A percentile compares a stretch with the other conserved stretches of the same genome.
Evolutionary conservation across 1,140 invertebrate species (phyloP).

Genomic region (Glossosoma conforme): DNA sequence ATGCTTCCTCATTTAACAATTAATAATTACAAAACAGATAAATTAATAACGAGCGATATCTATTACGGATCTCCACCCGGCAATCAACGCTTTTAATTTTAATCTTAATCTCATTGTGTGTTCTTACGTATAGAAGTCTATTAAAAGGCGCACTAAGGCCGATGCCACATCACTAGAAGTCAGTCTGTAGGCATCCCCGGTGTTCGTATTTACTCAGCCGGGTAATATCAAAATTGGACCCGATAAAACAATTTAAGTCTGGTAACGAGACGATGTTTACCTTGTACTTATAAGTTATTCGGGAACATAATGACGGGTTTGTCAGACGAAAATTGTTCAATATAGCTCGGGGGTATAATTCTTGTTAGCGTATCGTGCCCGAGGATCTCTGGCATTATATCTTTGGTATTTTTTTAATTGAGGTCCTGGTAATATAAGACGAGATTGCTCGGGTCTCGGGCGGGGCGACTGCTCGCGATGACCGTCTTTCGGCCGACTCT

Average conservation of each 20-base stretch:
- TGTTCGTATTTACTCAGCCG: constrained; percentile 14
- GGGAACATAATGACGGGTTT: constrained; percentile 26
- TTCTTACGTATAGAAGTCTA: no score
- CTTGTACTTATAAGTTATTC: constrained; percentile 27
- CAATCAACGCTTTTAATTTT: no score
- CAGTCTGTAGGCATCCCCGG: no score
- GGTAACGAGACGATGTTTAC: constrained; percentile 27
- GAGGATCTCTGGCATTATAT: constrained; percentile 16
- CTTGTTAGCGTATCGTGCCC: constrained; percentile 24
- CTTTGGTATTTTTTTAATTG: constrained; percentile 26
- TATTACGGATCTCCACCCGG: no score
- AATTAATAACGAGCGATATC: no score
- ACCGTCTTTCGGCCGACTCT: no score
- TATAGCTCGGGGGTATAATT: constrained; percentile 21
- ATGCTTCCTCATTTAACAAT: no score
- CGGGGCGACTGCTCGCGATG: no score
- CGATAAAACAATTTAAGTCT: constrained; percentile 27
- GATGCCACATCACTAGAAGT: no score
- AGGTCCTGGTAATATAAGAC: constrained; percentile 20
- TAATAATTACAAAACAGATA: no score
- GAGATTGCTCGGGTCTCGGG: background rate
- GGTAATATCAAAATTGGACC: constrained; percentile 24
- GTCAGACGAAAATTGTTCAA: constrained; percentile 26
- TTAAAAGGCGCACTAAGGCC: no score
- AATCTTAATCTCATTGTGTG: no score